Evolutionary conservation across 2,113 vertebrate species (phyloP), one percentile per base, ranked within the genome.

Genomic region (Lampris incognitus): DNA sequence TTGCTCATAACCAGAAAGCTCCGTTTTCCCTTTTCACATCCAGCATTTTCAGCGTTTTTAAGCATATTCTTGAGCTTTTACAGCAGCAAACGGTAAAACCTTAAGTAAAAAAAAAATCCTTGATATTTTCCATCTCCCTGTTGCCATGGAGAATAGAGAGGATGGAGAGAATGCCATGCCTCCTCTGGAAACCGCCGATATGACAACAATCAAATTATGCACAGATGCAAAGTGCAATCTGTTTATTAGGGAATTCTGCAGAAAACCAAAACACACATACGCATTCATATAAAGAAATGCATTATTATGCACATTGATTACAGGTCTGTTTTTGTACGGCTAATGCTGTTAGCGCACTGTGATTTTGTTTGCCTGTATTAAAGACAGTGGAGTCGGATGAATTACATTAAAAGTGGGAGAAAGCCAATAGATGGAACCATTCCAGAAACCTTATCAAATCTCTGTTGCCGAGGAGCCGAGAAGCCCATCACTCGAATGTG

Each of bases 191-290:
- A 40, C 56, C 82, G 85, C 73, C 77, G 72, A 87, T 79, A 78
- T 76, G 81, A 88, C 85, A 81, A 78, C 8, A 86, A 82, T 92
- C 66, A 67, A 86, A 88, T 86, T 85, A 87, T 88, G 63, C 69
- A 64, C 81, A 74, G 83, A 75, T 66, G 57, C 72, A 10, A 60
- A n/a, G 9, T 40, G 39, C 71, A 91, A 85, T 90, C 86, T 85
- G 69, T 77, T 85, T 76, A 65, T 56, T 76, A 1, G 42, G 61
- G 72, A 79, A 62, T 60, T 74, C 81, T 55, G 44, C 38, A 82
- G 64, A 44, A 57, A 82, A 83, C 48, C 37, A 66, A 82, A 64
- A 65, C 68, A 85, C 81, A 86, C 76, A 79, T 85, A 87, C 85
- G 79, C 80, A 91, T 88, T 85, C 79, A 64, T 68, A 85, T 83